Evolutionary conservation across 2,797 vertebrate genomes (phyloP).

Genomic region (Capromys pilorides): DNA sequence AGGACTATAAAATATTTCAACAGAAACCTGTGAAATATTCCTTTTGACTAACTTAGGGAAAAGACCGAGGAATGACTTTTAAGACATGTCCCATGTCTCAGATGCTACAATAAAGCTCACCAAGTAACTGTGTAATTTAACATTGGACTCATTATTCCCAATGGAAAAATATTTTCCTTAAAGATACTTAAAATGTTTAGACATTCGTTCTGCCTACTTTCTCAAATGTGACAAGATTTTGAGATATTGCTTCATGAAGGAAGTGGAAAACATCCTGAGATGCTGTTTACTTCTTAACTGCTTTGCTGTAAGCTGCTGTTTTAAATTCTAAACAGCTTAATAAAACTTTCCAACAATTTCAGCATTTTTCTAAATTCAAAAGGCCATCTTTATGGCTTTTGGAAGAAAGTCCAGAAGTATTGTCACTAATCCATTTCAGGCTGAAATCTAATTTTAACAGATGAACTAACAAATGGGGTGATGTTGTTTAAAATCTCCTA

Average conservation of each 20-base stretch:
- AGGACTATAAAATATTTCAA: not conserved
- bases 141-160: not conserved
- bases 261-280: slow-evolving; percentile 72
- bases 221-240: slow-evolving; percentile 68
- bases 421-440: slow-evolving; percentile 71
- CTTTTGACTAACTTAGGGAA: not conserved
- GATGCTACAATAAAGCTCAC: not conserved
- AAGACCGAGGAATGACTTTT: slow-evolving; percentile 6
- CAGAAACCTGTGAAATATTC: not conserved
- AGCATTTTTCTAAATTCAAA: slow-evolving; percentile 79
- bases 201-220: slow-evolving; percentile 64
- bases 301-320: slow-evolving; percentile 75
- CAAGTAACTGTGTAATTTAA: not conserved
- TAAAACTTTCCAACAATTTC: slow-evolving; percentile 83
- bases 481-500: slow-evolving; percentile 67
- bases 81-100: not conserved
- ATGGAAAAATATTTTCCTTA: slow-evolving; percentile 50
- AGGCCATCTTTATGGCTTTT: slow-evolving; percentile 77
- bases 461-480: slow-evolving; percentile 74
- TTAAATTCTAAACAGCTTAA: slow-evolving; percentile 80
- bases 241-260: slow-evolving; percentile 69
- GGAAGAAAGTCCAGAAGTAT: slow-evolving; percentile 73
- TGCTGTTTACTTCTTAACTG: slow-evolving; percentile 76
- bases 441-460: slow-evolving; percentile 72
- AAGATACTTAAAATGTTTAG: slow-evolving; percentile 64